phyloP scores from a whole-genome alignment of 2,113 vertebrate species.

The Cepphus grylle region DNA sequence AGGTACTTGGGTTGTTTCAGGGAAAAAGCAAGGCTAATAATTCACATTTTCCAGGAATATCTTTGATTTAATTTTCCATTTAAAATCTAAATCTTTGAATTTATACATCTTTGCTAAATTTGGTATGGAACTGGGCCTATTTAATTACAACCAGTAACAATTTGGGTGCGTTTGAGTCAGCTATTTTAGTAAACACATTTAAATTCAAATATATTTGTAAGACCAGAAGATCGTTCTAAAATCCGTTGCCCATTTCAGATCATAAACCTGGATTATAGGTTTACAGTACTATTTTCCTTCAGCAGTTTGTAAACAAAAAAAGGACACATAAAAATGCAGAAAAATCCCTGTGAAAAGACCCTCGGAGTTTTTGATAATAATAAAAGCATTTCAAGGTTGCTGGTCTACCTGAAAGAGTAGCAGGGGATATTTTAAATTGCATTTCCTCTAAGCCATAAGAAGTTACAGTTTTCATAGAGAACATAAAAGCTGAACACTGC shows the following conservation, averaged over 20 bases:
- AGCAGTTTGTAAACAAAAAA: conserved; percentile 67
- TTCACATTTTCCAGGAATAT: conserved; percentile 41
- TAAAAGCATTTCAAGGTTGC: conserved; percentile 26
- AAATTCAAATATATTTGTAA: conserved; percentile 63
- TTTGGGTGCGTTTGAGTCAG: conserved; percentile 42
- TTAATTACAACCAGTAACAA: conserved; percentile 48
- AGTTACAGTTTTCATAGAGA: background rate
- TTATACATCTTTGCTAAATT: conserved; percentile 37
- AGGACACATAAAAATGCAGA: conserved; percentile 53
- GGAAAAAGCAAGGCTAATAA: conserved; percentile 23
- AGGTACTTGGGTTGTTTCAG: conserved; percentile 25
- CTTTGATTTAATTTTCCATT: background rate
- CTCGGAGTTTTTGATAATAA: conserved; percentile 56
- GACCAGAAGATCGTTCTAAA: conserved; percentile 59
- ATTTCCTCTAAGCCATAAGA: conserved; percentile 1
- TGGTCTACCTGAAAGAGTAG: background rate
- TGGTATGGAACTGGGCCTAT: conserved; percentile 24
- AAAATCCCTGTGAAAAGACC: conserved; percentile 50
- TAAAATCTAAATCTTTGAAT: conserved; percentile 12
- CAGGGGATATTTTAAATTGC: background rate
- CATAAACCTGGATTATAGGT: conserved; percentile 53
- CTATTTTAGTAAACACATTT: conserved; percentile 56
- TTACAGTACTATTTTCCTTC: conserved; percentile 59
- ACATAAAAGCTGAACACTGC: background rate
- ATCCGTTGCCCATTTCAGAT: conserved; percentile 50